A percentile compares a stretch with the other conserved stretches of the same genome.
These are phyloP conservation scores for Lepidothrix coronata DNA, from an alignment of 2,113 vertebrate genomes.

Conservation along the genomic window DNA sequence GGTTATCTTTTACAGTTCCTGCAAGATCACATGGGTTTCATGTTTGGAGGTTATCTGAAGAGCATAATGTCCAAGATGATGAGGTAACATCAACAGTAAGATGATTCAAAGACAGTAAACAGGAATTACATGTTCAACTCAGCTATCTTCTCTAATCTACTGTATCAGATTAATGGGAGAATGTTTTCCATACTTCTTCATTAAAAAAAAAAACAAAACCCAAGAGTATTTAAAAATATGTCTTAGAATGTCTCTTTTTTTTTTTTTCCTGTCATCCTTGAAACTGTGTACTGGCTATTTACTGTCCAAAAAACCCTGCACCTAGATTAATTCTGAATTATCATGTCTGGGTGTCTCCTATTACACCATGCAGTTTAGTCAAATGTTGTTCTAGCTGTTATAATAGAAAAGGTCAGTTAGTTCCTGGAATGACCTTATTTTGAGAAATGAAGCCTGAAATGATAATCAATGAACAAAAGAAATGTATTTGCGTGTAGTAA, in stretches of 20 bases:
- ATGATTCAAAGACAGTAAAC: background rate
- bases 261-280: background rate
- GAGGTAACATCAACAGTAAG: background rate
- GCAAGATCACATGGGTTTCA: background rate
- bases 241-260: background rate
- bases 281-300: background rate
- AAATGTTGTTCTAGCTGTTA: background rate
- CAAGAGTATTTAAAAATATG: background rate
- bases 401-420: background rate
- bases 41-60: background rate
- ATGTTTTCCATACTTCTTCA: background rate
- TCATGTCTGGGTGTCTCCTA: background rate
- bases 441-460: background rate
- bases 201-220: rapidly evolving
- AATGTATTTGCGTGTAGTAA: background rate
- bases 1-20: background rate
- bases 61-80: background rate
- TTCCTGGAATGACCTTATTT: background rate
- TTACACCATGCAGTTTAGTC: background rate
- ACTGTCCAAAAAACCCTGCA: background rate
- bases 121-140: background rate
- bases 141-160: background rate
- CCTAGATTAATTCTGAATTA: background rate
- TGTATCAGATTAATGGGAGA: background rate
- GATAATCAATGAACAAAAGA: background rate